Evolutionary conservation across 2,888 invertebrate genomes (phyloP).

Genomic region (Drosophila paramelanica): DNA sequence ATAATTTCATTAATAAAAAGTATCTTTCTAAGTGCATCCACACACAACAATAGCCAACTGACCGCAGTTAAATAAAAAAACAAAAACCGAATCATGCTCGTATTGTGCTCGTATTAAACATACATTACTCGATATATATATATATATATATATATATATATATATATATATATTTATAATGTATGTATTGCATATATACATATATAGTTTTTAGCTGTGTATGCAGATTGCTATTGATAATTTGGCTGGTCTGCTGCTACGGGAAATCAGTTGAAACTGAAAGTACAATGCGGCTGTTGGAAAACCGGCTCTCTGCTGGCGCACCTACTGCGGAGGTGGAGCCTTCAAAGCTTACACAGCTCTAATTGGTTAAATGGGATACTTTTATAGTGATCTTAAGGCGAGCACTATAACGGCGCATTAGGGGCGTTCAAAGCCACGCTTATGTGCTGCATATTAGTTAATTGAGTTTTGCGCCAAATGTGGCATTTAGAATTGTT

Average conservation of each 20-base stretch:
- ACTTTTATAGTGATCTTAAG: conserved; percentile 47
- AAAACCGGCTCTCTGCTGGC: conserved; percentile 42
- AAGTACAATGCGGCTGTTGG: conserved; percentile 54
- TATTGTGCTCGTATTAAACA: not conserved
- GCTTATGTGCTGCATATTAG: conserved; percentile 52
- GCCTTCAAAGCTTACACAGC: conserved; percentile 50
- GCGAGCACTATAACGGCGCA: conserved; percentile 41
- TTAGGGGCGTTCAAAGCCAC: conserved; percentile 51
- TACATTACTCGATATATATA: not conserved
- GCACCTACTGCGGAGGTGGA: conserved; percentile 74
- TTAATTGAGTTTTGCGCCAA: conserved; percentile 46
- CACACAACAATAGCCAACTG: conserved; percentile 18
- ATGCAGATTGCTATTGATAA: conserved; percentile 48
- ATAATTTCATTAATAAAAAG: too few relatives aligned
- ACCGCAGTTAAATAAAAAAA: conserved; percentile 20
- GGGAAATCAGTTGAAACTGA: conserved; percentile 63
- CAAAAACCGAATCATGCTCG: conserved; percentile 3
- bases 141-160: not conserved
- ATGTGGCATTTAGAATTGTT: conserved; percentile 37
- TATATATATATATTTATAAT: not conserved
- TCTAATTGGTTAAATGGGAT: conserved; percentile 67
- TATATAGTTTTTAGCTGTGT: conserved; percentile 1
- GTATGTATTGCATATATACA: not conserved
- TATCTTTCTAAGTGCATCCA: not conserved
- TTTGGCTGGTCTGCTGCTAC: conserved; percentile 22